Conservation (phyloP, 2,888 invertebrate species). For the Emesis furor region DNA sequence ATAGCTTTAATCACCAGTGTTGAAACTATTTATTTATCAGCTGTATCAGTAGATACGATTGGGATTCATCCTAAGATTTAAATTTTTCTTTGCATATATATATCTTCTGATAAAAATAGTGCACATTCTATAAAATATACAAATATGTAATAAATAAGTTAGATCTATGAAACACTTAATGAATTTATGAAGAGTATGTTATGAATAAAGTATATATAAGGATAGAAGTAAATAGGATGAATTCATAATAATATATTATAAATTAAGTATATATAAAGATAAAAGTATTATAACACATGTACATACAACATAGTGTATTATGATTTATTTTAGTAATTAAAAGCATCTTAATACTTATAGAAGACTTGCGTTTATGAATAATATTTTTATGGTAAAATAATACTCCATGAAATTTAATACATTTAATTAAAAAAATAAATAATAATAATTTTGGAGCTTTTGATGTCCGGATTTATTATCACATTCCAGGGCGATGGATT, state of each 20-base stretch:
- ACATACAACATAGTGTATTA: neutral
- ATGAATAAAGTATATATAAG: neutral
- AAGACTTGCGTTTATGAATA: neutral
- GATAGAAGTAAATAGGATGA: neutral
- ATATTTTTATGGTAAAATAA: neutral
- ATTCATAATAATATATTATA: too few species aligned
- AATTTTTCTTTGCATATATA: neutral
- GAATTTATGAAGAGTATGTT: neutral
- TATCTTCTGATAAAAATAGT: neutral
- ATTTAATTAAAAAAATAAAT: neutral
- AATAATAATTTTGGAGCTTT: neutral
- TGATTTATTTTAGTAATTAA: neutral
- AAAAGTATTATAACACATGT: neutral
- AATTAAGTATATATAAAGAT: too few species aligned
- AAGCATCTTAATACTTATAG: neutral
- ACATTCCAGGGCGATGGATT: neutral
- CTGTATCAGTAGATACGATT: neutral
- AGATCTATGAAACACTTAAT: neutral
- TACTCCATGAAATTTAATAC: neutral
- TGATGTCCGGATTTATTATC: neutral
- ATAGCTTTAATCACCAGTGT: neutral
- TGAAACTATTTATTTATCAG: neutral
- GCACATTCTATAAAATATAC: neutral
- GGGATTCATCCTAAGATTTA: neutral
- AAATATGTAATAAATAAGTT: neutral